These are phyloP conservation scores for Bos indicus DNA, from an alignment of 2,113 vertebrate species.

Conservation along the genomic window DNA sequence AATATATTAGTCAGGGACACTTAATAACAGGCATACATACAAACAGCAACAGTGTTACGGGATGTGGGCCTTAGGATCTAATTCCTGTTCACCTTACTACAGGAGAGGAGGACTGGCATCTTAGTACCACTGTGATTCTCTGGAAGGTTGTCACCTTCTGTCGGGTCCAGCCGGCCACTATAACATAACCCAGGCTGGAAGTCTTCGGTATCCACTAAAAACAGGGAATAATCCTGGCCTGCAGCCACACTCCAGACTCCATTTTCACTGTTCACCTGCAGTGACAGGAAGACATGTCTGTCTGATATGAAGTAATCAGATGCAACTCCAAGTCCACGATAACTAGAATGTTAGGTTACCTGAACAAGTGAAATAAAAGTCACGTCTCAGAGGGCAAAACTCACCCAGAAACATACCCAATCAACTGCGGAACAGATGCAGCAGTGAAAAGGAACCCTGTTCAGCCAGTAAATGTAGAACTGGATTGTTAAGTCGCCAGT, in stretches of 20 bases:
- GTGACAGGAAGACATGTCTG: background rate
- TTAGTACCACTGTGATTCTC: conserved; percentile 80
- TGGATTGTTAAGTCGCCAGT: background rate
- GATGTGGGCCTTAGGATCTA: conserved; percentile 9
- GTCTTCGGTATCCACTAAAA: conserved; percentile 93
- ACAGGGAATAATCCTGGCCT: conserved; percentile 90
- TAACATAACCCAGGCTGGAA: conserved; percentile 95
- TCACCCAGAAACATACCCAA: background rate
- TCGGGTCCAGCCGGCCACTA: conserved; percentile 87
- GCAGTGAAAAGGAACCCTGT: background rate
- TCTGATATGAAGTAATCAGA: background rate
- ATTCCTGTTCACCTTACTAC: conserved; percentile 88
- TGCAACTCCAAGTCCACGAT: background rate
- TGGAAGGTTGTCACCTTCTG: conserved; percentile 67
- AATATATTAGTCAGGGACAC: background rate
- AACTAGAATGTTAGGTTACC: background rate
- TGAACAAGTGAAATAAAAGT: background rate
- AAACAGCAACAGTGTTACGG: background rate
- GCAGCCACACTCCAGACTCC: conserved; percentile 91
- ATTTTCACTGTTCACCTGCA: conserved; percentile 87
- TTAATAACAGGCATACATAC: background rate
- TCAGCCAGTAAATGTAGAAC: conserved; percentile 29
- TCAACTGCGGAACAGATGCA: background rate
- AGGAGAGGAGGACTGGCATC: conserved; percentile 88
- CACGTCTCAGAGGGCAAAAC: background rate